Conservation (phyloP, 2,888 invertebrate species). For the Ophraella communa region DNA sequence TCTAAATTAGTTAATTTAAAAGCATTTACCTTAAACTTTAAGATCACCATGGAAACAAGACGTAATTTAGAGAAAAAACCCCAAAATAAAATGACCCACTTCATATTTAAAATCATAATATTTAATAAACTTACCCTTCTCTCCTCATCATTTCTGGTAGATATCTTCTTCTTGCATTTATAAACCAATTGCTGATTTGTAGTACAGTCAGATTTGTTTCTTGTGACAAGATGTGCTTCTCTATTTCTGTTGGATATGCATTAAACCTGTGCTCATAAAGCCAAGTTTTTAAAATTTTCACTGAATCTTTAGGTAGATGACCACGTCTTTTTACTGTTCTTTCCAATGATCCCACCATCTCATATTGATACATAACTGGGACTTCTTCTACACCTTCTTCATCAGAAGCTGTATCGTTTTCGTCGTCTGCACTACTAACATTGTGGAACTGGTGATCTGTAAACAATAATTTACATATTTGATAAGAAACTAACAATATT, state of each 20-base stretch:
- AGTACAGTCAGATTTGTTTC: slow-evolving; percentile 58
- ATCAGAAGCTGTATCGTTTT: slow-evolving; percentile 50
- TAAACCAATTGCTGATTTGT: slow-evolving; percentile 60
- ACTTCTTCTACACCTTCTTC: slow-evolving; percentile 49
- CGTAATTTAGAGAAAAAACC: slow-evolving; percentile 32
- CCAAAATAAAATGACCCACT: slow-evolving; percentile 31
- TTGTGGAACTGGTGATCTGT: slow-evolving; percentile 46
- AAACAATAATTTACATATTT: background rate
- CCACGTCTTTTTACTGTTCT: slow-evolving; percentile 53
- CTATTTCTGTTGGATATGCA: slow-evolving; percentile 59
- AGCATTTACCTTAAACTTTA: slow-evolving; percentile 29
- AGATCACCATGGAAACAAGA: slow-evolving; percentile 29
- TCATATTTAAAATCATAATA: background rate
- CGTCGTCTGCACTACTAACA: slow-evolving; percentile 51
- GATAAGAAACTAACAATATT: background rate
- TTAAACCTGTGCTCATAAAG: slow-evolving; percentile 59
- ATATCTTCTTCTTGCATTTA: slow-evolving; percentile 55
- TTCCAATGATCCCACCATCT: slow-evolving; percentile 41
- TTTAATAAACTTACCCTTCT: slow-evolving; percentile 48
- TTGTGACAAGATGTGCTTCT: slow-evolving; percentile 57
- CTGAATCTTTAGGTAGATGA: slow-evolving; percentile 58
- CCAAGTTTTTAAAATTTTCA: slow-evolving; percentile 58
- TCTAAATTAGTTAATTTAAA: too few species aligned
- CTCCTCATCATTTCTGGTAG: slow-evolving; percentile 59
- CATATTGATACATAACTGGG: slow-evolving; percentile 47